These are phyloP conservation scores for Octomys mimax DNA, from an alignment of 2,797 vertebrate genomes.

Conservation along the genomic window DNA sequence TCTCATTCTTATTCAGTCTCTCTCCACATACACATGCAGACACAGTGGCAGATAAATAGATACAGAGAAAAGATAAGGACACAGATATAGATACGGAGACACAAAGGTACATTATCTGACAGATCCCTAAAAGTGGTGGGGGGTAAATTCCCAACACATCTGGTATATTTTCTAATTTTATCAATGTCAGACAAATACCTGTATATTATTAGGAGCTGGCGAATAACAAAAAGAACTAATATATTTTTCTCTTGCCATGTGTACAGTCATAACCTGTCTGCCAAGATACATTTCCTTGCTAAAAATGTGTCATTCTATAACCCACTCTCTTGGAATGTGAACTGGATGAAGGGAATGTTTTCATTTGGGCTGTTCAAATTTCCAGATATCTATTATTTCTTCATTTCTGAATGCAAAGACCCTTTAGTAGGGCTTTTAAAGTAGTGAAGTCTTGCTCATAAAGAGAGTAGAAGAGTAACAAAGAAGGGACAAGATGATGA, in stretches of 20 bases:
- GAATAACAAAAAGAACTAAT: neutral
- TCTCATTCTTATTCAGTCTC: neutral
- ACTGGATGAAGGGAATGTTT: neutral
- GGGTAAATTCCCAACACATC: neutral
- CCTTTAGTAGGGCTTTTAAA: neutral
- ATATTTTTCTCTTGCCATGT: neutral
- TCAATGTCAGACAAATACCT: neutral
- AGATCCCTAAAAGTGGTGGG: neutral
- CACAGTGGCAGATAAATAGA: neutral
- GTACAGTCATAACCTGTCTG: neutral
- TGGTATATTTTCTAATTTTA: slow-evolving; percentile 9
- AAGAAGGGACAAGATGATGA: neutral
- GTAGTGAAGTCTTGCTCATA: neutral
- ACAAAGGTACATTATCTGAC: neutral
- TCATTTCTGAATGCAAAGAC: neutral
- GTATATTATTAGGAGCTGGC: neutral
- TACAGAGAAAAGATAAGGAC: neutral
- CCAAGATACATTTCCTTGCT: neutral
- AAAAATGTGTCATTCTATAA: neutral
- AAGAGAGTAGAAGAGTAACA: neutral
- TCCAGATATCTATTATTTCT: neutral
- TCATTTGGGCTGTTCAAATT: neutral
- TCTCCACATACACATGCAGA: neutral
- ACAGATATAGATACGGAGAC: neutral
- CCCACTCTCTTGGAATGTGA: neutral